Conservation (phyloP, 2,888 invertebrate genomes). For the Neoitamus cyanurus region DNA sequence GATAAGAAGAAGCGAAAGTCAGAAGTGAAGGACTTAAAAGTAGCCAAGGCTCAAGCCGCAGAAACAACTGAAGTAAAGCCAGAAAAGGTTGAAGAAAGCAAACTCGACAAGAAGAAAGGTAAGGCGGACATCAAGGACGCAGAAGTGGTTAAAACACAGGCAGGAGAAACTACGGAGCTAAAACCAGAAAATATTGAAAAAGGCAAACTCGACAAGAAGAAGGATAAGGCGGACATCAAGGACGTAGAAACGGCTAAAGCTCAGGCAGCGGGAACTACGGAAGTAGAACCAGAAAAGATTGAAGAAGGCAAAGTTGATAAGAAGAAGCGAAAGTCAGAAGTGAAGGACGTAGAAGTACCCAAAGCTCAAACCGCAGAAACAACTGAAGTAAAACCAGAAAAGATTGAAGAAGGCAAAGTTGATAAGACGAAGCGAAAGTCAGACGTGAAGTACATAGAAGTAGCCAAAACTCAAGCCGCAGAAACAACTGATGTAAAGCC, state of each 20-base stretch:
- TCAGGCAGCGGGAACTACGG: not conserved
- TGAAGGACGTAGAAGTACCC: not conserved
- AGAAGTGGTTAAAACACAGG: constrained; percentile 35
- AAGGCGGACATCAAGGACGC: not conserved
- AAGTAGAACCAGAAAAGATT: not conserved
- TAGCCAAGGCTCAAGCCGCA: not conserved
- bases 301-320: constrained; percentile 4
- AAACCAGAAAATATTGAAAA: not conserved
- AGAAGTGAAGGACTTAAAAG: constrained; percentile 44
- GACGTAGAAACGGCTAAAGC: constrained; percentile 31
- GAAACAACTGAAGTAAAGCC: not conserved
- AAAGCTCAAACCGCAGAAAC: constrained; percentile 49
- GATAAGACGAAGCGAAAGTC: not conserved
- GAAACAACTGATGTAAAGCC: not conserved
- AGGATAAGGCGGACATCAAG: not conserved
- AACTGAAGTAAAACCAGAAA: not conserved
- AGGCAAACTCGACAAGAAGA: not conserved
- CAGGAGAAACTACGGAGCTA: constrained; percentile 45
- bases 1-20: constrained; percentile 3
- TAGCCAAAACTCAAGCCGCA: not conserved
- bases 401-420: constrained; percentile 3
- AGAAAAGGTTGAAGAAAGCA: constrained; percentile 11
- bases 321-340: not conserved
- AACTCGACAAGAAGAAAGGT: not conserved
- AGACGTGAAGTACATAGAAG: constrained; percentile 43